Percentiles rank a stretch among this genome's conserved stretches.
phyloP scores from a whole-genome alignment of 23 tunicate species.

The Halocynthia roretzi region DNA sequence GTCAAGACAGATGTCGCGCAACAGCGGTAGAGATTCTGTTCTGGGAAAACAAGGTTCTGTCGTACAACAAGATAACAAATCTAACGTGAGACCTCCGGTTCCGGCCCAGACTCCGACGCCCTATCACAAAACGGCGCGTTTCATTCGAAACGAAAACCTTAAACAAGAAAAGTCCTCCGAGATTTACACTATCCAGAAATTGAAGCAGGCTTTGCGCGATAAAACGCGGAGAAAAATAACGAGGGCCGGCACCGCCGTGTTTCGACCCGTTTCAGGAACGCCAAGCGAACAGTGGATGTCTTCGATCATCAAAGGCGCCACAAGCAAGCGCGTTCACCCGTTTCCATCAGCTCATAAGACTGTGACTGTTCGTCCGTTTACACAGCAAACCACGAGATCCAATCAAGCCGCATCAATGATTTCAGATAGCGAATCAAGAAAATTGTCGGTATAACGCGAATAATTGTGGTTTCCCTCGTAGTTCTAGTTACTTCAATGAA shows the following conservation, averaged over 20 bases:
- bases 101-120: background rate
- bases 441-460: constrained; percentile 14
- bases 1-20: constrained; percentile 27
- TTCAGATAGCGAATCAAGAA: constrained; percentile 3
- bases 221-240: constrained; percentile 57
- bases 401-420: background rate
- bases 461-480: background rate
- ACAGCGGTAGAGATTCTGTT: constrained; percentile 20
- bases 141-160: background rate
- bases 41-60: background rate
- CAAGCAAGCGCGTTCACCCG: too few species aligned
- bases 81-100: background rate
- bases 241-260: constrained; percentile 43
- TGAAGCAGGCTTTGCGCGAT: constrained; percentile 57
- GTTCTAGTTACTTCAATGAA: background rate
- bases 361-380: too few species aligned
- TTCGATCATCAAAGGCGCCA: constrained; percentile 10
- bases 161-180: constrained; percentile 21
- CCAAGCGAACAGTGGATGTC: constrained; percentile 31
- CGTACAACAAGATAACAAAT: constrained; percentile 2
- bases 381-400: too few species aligned
- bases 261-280: constrained; percentile 19
- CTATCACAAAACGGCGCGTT: background rate
- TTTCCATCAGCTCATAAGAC: too few species aligned
- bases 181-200: constrained; percentile 35